A percentile compares a stretch with the other conserved stretches of the same genome.
phyloP scores from a whole-genome alignment of 2,113 vertebrate genomes.

The Nibea albiflora region DNA sequence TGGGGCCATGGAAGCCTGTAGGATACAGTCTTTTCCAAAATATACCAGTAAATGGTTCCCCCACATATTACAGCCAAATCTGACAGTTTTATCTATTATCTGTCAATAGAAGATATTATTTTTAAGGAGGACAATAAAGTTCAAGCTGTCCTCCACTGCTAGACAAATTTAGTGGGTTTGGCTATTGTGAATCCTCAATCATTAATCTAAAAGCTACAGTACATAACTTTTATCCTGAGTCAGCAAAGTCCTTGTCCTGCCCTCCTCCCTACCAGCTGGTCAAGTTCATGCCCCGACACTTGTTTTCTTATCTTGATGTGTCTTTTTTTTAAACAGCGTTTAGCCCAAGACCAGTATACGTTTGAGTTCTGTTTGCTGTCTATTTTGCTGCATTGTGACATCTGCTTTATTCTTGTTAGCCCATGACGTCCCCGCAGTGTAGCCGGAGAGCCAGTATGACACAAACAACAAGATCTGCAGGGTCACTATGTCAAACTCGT shows the following conservation, averaged over 20 bases:
- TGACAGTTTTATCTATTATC: constrained; percentile 45
- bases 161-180: constrained; percentile 36
- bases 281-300: constrained; percentile 42
- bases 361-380: constrained; percentile 13
- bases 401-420: constrained; percentile 27
- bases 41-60: neutral
- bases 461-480: neutral
- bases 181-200: constrained; percentile 54
- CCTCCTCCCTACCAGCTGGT: constrained; percentile 38
- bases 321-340: constrained; percentile 26
- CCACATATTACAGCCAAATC: constrained; percentile 23
- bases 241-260: constrained; percentile 61
- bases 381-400: constrained; percentile 13
- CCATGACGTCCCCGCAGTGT: neutral
- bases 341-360: constrained; percentile 1
- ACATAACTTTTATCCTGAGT: constrained; percentile 56
- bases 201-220: constrained; percentile 64
- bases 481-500: neutral
- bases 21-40: neutral
- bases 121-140: constrained; percentile 51
- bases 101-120: constrained; percentile 41
- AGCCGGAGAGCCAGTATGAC: neutral
- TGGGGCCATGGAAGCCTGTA: neutral
- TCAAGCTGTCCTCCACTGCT: constrained; percentile 31
- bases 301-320: constrained; percentile 18